These are phyloP conservation scores for Gallinago jamesoni DNA, from an alignment of 2,113 vertebrate genomes.

Conservation along the genomic window DNA sequence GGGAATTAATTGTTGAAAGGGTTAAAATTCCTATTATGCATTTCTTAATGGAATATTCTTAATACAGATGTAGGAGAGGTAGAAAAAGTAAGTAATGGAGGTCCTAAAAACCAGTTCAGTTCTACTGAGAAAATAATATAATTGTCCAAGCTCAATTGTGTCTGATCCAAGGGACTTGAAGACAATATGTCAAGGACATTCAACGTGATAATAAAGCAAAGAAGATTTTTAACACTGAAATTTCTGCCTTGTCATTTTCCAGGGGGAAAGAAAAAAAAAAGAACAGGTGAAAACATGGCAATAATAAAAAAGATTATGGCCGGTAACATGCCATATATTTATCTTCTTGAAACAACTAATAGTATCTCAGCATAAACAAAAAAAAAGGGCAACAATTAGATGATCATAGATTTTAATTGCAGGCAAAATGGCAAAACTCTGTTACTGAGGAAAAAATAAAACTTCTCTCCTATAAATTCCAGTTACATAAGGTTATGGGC, in stretches of 20 bases:
- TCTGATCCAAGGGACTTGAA: not conserved
- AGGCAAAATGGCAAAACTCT: not conserved
- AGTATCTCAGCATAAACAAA: not conserved
- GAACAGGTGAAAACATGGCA: not conserved
- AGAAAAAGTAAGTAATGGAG: not conserved
- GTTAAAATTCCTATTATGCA: not conserved
- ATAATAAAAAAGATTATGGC: not conserved
- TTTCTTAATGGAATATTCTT: not conserved
- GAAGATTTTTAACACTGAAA: not conserved
- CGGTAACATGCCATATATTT: not conserved
- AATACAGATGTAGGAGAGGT: not conserved
- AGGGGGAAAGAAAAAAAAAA: not conserved
- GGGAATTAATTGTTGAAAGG: not conserved
- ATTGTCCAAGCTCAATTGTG: not conserved
- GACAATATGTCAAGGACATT: not conserved
- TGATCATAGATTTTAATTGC: not conserved
- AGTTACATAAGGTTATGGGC: constrained; percentile 29
- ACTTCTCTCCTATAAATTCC: not conserved
- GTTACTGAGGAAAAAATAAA: not conserved
- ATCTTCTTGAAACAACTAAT: not conserved
- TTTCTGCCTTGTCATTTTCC: not conserved
- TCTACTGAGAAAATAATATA: not conserved
- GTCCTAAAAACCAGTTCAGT: not conserved
- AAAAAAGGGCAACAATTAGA: not conserved
- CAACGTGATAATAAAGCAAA: not conserved